Conservation (phyloP, 2,888 invertebrate species). For the Drosophila ustulata region DNA sequence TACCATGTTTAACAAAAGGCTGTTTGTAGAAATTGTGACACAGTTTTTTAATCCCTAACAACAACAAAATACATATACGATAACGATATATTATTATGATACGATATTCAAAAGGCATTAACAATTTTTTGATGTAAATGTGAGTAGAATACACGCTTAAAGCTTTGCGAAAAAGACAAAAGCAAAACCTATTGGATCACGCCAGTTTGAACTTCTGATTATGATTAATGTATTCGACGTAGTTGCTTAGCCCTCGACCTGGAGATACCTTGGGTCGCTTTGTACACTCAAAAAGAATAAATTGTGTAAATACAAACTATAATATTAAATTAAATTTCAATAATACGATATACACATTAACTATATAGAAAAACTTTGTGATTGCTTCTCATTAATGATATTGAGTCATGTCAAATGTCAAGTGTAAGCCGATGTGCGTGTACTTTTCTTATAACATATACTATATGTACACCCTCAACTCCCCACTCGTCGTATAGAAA, state of each 20-base stretch:
- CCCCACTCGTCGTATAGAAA: slow-evolving; percentile 10
- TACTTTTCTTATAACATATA: slow-evolving; percentile 39
- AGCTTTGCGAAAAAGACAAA: slow-evolving; percentile 16
- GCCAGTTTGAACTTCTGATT: slow-evolving; percentile 16
- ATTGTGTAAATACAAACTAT: slow-evolving; percentile 63
- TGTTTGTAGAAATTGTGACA: slow-evolving; percentile 83
- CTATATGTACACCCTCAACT: slow-evolving; percentile 2
- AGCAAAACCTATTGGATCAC: slow-evolving; percentile 7
- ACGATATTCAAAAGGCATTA: slow-evolving; percentile 25
- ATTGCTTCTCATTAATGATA: slow-evolving; percentile 78
- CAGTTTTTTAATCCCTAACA: slow-evolving; percentile 65
- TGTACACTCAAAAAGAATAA: slow-evolving; percentile 12
- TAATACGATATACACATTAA: slow-evolving; percentile 28
- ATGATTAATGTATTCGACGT: slow-evolving; percentile 33
- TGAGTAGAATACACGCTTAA: slow-evolving; percentile 41
- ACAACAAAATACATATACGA: slow-evolving; percentile 25
- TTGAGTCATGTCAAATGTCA: slow-evolving; percentile 33
- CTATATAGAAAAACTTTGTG: slow-evolving; percentile 70
- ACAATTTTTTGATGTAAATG: slow-evolving; percentile 58
- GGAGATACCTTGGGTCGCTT: slow-evolving; percentile 30
- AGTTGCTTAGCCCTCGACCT: slow-evolving; percentile 46
- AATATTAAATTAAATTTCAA: slow-evolving; percentile 20
- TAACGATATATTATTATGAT: slow-evolving; percentile 8
- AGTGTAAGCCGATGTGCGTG: slow-evolving; percentile 49
- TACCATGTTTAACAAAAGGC: slow-evolving; percentile 83